Evolutionary conservation across 1,140 invertebrate species (phyloP).

Genomic region (Trichomalopsis sarcophagae): DNA sequence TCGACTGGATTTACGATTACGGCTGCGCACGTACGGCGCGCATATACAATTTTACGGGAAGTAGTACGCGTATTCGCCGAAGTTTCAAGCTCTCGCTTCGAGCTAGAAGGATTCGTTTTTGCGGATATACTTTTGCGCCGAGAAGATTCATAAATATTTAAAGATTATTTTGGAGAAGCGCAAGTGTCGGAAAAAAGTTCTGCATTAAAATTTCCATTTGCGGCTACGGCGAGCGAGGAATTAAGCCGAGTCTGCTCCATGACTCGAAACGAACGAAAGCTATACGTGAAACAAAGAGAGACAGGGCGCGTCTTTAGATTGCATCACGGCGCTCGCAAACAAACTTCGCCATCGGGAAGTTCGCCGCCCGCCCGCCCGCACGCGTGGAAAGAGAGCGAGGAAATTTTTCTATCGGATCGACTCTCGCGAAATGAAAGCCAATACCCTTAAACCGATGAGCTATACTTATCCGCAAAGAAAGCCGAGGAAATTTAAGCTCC

Average conservation of each 20-base stretch:
- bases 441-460: constrained; percentile 41
- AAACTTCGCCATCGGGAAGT: neutral
- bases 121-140: neutral
- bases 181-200: neutral
- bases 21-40: neutral
- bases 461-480: constrained; percentile 25
- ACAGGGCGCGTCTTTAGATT: neutral
- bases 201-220: neutral
- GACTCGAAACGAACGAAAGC: too few relatives aligned
- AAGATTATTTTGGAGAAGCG: neutral
- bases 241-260: too few relatives aligned
- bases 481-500: constrained; percentile 13
- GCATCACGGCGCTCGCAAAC: neutral
- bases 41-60: neutral
- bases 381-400: neutral
- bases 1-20: neutral
- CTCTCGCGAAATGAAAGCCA: constrained; percentile 8
- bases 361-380: neutral
- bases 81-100: neutral
- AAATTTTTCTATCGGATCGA: constrained; percentile 13
- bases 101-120: neutral
- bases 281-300: neutral
- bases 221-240: too few relatives aligned
- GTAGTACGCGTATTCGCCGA: neutral
- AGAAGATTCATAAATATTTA: neutral